Conservation (phyloP, 2,113 vertebrate species). For the Carettochelys insculpta region DNA sequence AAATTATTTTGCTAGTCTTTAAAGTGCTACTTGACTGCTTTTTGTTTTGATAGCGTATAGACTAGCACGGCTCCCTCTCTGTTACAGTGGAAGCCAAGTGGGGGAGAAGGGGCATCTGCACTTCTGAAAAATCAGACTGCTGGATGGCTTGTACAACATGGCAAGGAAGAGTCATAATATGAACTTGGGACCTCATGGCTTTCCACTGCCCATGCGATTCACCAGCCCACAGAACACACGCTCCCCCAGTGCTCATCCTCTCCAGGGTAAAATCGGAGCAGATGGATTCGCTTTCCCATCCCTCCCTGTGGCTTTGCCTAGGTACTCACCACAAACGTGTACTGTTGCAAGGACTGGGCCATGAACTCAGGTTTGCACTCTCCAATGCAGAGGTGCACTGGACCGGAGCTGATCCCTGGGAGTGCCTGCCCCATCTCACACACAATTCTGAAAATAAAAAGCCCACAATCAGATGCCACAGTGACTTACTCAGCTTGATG, state of each 20-base stretch:
- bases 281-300: rapidly evolving
- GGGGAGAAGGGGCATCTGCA: no score
- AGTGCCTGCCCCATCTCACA: conserved; percentile 92
- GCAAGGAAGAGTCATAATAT: rapidly evolving
- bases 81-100: no score
- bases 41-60: no score
- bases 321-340: conserved; percentile 91
- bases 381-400: conserved; percentile 92
- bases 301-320: rapidly evolving
- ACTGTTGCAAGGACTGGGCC: conserved; percentile 89
- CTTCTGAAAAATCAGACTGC: rapidly evolving
- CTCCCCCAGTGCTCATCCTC: no score
- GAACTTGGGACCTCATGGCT: rapidly evolving
- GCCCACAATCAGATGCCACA: background rate
- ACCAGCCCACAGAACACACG: background rate
- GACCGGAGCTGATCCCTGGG: conserved; percentile 82
- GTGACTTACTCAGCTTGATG: background rate
- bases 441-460: conserved; percentile 86
- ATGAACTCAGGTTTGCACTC: conserved; percentile 94
- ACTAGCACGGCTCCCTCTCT: no score
- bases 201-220: rapidly evolving
- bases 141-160: rapidly evolving
- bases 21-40: no score
- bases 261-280: background rate
- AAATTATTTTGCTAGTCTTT: no score